Evolutionary conservation across 2,888 invertebrate genomes (phyloP), one percentile per base, ranked within the genome.

Genomic region (Coleophora deauratella): DNA sequence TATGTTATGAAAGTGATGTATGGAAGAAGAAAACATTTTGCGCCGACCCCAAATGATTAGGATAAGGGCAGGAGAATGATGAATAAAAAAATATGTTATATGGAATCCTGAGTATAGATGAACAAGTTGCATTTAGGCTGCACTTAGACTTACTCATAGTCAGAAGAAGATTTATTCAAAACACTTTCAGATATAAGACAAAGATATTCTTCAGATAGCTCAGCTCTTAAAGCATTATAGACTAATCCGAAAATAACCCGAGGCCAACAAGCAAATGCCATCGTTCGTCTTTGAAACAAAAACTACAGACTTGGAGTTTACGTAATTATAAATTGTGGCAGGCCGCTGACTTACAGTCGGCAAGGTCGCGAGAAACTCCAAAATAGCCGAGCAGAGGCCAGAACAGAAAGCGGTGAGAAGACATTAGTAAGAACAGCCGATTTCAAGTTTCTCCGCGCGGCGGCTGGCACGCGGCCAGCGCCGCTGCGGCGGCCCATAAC

Each of bases 351-450:
- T 71, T 69, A 62, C 59, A 64, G 55, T 63, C 63, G 66, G 64
- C 82, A 85, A 85, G 84, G 84, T 82, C 84, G 74, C 49, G 60
- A 57, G 58, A 64, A 73, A 63, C 63, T 67, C 72, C 53, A 79
- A 84, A 85, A 84, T 84, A 84, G 72, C 72, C 53, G 57, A 66
- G 66, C 66, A 64, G 21, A 21, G 21, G 21, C 21, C 21, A 21
- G 21, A 21, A 21, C 21, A 21, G 21, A 4, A 6, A 21, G 21
- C 3, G 6, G 66, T 67, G 63, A 75, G 71, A 71, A 74, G 70
- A 77, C 71, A 79, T 82, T 78, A 62, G 76, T 80, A 76, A 80
- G 82, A 82, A 77, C 71, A 62, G 50, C 47, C 66, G 72, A 72
- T 82, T 82, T 78, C 71, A 71, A 77, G 72, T 73, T 77, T 78